Percentiles rank a stretch among this genome's conserved stretches.
These are phyloP conservation scores for Hozukius guyotensis DNA, from an alignment of 2,797 vertebrate species.

Conservation along the genomic window DNA sequence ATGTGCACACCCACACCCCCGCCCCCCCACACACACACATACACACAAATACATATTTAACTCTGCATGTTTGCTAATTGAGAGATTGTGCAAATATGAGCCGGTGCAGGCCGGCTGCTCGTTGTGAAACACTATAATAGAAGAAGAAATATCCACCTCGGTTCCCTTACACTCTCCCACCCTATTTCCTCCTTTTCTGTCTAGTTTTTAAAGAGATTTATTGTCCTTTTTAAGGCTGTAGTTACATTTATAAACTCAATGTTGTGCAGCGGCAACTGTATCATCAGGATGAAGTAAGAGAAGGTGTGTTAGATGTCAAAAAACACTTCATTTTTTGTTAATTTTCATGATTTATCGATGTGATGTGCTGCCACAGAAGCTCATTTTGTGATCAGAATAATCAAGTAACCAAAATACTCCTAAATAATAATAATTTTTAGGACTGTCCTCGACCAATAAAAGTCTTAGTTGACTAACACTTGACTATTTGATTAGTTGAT, in stretches of 20 bases:
- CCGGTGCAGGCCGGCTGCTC: background rate
- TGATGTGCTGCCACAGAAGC: background rate
- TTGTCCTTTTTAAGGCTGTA: constrained; percentile 5
- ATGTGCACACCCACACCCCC: constrained; percentile 43
- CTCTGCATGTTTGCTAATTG: constrained; percentile 56
- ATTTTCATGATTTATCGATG: background rate
- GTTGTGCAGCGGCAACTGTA: background rate
- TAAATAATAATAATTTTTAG: too few species aligned
- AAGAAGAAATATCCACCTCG: background rate
- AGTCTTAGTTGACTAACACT: accelerated
- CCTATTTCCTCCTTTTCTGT: background rate
- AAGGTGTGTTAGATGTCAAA: background rate
- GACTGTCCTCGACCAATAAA: too few species aligned
- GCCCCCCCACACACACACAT: constrained; percentile 23
- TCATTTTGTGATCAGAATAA: too few species aligned
- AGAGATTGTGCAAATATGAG: constrained; percentile 58
- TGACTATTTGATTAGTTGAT: too few species aligned
- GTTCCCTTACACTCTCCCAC: background rate
- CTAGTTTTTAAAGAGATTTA: background rate
- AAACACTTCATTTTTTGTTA: background rate
- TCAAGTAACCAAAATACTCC: background rate
- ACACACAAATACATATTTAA: constrained; percentile 23
- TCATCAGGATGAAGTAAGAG: background rate
- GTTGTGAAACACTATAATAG: background rate
- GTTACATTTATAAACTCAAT: background rate